phyloP scores from a whole-genome alignment of 2,797 vertebrate species.

The Percopsis omiscomaycus region DNA sequence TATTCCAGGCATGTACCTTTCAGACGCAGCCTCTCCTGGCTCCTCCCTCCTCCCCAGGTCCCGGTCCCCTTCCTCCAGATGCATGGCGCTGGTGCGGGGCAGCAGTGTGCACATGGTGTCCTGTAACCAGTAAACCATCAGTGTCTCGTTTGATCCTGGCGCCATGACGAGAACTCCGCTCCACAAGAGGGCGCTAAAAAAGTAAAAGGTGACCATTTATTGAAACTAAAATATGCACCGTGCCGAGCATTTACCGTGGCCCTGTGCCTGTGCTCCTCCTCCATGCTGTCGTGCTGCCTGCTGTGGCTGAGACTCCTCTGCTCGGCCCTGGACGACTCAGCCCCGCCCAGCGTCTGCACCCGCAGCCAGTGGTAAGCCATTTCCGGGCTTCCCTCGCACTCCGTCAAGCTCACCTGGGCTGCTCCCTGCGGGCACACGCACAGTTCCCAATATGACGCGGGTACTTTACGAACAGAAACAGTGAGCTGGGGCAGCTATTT shows the following conservation, averaged over 20 bases:
- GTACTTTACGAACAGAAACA: background rate
- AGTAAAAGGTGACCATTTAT: no score
- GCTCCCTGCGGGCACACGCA: conserved; percentile 80
- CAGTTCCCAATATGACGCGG: background rate
- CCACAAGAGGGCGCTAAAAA: no score
- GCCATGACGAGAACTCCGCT: no score
- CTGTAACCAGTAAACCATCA: conserved; percentile 51
- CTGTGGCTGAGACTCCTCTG: conserved; percentile 60
- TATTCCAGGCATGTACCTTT: conserved; percentile 75
- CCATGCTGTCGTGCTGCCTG: conserved; percentile 71
- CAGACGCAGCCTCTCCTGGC: conserved; percentile 81
- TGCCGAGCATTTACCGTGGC: conserved; percentile 43
- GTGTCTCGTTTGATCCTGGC: background rate
- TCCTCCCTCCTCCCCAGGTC: conserved; percentile 85
- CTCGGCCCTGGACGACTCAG: conserved; percentile 72
- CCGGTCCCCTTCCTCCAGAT: conserved; percentile 82
- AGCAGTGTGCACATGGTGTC: conserved; percentile 80
- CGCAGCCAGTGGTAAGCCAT: conserved; percentile 91
- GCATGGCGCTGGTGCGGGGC: conserved; percentile 73
- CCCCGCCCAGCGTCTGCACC: conserved; percentile 82
- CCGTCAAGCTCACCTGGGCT: conserved; percentile 84
- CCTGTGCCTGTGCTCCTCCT: conserved; percentile 62
- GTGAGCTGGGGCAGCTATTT: background rate
- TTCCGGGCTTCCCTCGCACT: conserved; percentile 81
- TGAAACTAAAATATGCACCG: background rate